Percentiles rank a stretch among this genome's conserved stretches.
Evolutionary conservation across 1,140 invertebrate genomes (phyloP).

Genomic region (Periplaneta americana): DNA sequence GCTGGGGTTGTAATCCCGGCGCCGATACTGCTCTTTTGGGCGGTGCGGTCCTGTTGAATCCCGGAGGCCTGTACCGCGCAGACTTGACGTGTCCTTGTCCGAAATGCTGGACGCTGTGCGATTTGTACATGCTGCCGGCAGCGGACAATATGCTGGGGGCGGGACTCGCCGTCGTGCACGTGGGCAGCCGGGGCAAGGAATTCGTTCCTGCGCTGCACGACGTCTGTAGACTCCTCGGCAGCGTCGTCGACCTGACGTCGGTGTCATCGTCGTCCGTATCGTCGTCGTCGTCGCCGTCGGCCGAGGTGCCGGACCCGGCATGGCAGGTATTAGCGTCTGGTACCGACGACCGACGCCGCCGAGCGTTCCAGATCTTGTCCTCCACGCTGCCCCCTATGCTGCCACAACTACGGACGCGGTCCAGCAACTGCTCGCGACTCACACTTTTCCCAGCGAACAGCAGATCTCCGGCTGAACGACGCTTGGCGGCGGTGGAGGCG

Average conservation of each 20-base stretch:
- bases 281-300: slow-evolving; percentile 61
- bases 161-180: slow-evolving; percentile 45
- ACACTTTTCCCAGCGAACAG: slow-evolving; percentile 59
- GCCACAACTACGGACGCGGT: slow-evolving; percentile 72
- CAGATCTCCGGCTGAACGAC: slow-evolving; percentile 71
- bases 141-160: slow-evolving; percentile 34
- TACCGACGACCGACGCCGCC: slow-evolving; percentile 58
- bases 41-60: slow-evolving; percentile 50
- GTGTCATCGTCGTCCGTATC: slow-evolving; percentile 49
- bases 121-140: slow-evolving; percentile 56
- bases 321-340: slow-evolving; percentile 60
- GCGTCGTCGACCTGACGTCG: slow-evolving; percentile 47
- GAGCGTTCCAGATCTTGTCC: slow-evolving; percentile 47
- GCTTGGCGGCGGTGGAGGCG: slow-evolving; percentile 68
- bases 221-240: slow-evolving; percentile 57
- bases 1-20: slow-evolving; percentile 55
- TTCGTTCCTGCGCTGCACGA: slow-evolving; percentile 56
- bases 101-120: slow-evolving; percentile 59
- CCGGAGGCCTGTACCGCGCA: slow-evolving; percentile 77
- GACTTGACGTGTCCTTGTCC: slow-evolving; percentile 66
- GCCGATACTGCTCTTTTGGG: slow-evolving; percentile 65
- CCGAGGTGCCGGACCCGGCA: slow-evolving; percentile 44
- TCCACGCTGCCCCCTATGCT: slow-evolving; percentile 66
- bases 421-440: slow-evolving; percentile 60
- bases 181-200: slow-evolving; percentile 65